phyloP scores from a whole-genome alignment of 2,888 invertebrate species.

The Parnassius glacialis region DNA sequence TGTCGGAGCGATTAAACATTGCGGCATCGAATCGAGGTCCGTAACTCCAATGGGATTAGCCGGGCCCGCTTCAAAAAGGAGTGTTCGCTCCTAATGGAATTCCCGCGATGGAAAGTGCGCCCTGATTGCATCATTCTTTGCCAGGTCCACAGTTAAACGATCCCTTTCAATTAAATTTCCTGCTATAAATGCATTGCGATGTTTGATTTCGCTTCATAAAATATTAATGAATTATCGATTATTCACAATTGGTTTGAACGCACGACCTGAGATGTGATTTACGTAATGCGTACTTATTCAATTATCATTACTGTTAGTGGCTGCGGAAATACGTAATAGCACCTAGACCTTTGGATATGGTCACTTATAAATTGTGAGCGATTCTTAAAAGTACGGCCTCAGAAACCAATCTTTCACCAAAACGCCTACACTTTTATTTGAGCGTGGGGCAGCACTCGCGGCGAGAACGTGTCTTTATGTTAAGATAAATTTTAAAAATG shows the following conservation, averaged over 20 bases:
- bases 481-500: too few species aligned
- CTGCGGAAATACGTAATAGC: too few species aligned
- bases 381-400: too few species aligned
- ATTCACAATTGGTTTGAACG: conserved; percentile 5
- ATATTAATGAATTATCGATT: conserved; percentile 11
- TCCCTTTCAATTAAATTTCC: conserved; percentile 9
- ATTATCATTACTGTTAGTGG: too few species aligned
- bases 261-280: not conserved
- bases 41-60: conserved; percentile 20
- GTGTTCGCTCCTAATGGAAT: conserved; percentile 27
- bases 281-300: too few species aligned
- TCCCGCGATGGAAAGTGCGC: conserved; percentile 23
- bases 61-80: conserved; percentile 19
- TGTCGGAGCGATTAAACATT: conserved; percentile 16
- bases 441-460: too few species aligned
- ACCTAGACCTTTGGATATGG: too few species aligned
- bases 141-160: conserved; percentile 16
- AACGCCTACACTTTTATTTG: too few species aligned
- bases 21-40: conserved; percentile 12
- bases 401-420: too few species aligned
- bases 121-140: conserved; percentile 31
- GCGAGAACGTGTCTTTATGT: too few species aligned
- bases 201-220: not conserved
- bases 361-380: too few species aligned
- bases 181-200: not conserved